Evolutionary conservation across 2,797 vertebrate genomes (phyloP).

Genomic region (Allobates femoralis): DNA sequence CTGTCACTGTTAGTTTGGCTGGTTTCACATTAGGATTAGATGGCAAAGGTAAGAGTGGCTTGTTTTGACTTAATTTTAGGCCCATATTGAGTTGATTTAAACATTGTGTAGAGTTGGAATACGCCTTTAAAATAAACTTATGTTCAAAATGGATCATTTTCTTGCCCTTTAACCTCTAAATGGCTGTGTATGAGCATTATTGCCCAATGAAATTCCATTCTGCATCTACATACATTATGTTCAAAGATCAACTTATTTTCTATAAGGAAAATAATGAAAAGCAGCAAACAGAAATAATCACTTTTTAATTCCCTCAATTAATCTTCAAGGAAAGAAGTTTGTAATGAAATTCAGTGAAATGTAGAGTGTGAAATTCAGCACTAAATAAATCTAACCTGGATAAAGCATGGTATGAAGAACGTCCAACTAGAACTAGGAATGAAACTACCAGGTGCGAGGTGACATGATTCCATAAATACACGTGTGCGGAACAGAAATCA

Average conservation of each 20-base stretch:
- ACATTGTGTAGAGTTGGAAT: not conserved
- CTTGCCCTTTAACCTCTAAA: not conserved
- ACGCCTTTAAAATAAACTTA: not conserved
- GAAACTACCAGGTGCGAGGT: not conserved
- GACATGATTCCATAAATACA: conserved; percentile 7
- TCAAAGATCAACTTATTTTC: not conserved
- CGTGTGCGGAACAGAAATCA: not conserved
- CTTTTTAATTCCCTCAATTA: not conserved
- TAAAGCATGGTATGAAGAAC: not conserved
- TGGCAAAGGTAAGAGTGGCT: too few species aligned
- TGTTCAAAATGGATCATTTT: not conserved
- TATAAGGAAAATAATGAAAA: not conserved
- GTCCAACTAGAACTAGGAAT: not conserved
- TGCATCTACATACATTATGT: not conserved
- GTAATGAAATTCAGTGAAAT: not conserved
- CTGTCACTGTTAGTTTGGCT: too few species aligned
- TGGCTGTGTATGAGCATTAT: not conserved
- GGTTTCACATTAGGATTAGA: too few species aligned
- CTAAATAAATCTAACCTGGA: conserved; percentile 3
- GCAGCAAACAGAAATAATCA: not conserved
- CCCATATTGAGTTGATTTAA: not conserved
- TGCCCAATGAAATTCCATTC: not conserved
- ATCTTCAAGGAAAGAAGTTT: conserved; percentile 1
- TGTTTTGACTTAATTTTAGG: too few species aligned
- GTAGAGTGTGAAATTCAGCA: conserved; percentile 12